Evolutionary conservation across 2,888 invertebrate species (phyloP).

Genomic region (Netelia inedita): DNA sequence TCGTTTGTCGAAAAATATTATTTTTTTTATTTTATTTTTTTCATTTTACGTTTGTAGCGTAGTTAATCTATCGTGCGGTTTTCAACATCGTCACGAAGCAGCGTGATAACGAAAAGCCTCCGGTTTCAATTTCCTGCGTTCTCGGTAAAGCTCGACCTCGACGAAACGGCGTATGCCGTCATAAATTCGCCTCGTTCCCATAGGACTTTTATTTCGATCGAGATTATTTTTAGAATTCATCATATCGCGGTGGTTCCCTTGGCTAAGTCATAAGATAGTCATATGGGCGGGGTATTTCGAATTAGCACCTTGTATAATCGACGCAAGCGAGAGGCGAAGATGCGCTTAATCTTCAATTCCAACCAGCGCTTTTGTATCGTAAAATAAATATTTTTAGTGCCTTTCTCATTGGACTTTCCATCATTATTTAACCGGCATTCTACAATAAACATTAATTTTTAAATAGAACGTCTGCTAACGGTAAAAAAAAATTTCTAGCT

Average conservation of each 20-base stretch:
- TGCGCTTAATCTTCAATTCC: too few species aligned
- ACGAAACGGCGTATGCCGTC: constrained; percentile 14
- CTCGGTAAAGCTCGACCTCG: background rate
- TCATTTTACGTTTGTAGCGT: background rate
- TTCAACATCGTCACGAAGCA: constrained; percentile 2
- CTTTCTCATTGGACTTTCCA: too few species aligned
- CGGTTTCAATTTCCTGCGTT: constrained; percentile 33
- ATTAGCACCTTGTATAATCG: background rate
- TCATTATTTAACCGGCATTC: too few species aligned
- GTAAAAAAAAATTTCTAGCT: too few species aligned
- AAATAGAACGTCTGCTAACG: too few species aligned
- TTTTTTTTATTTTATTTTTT: too few species aligned
- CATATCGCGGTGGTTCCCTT: constrained; percentile 31
- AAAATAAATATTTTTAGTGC: too few species aligned
- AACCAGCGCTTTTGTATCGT: too few species aligned
- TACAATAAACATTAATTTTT: too few species aligned
- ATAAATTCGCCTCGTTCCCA: constrained; percentile 26
- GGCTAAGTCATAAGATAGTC: background rate
- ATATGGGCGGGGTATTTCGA: background rate
- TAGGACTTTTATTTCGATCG: constrained; percentile 64
- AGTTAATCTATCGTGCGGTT: background rate
- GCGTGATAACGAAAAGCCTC: constrained; percentile 26
- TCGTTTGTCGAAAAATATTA: too few species aligned
- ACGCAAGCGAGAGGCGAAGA: background rate
- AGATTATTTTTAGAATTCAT: constrained; percentile 69